These are phyloP conservation scores for Carterocephalus palaemon DNA, from an alignment of 2,888 invertebrate species.

Conservation along the genomic window DNA sequence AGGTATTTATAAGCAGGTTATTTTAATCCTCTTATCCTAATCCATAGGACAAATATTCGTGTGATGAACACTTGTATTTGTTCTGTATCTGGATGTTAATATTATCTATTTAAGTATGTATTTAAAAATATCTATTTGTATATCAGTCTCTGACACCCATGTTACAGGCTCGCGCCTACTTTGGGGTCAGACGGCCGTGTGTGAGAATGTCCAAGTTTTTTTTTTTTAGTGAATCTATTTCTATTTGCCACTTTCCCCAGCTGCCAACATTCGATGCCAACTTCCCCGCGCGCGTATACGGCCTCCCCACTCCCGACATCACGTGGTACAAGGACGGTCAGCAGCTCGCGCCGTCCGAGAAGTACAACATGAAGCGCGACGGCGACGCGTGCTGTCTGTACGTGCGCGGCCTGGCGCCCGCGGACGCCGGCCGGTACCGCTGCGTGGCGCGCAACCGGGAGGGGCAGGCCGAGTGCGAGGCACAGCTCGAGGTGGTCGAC, in stretches of 20 bases:
- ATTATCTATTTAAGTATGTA: too few relatives aligned
- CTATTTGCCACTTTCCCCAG: slow-evolving; percentile 66
- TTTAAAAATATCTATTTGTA: too few relatives aligned
- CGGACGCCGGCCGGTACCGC: slow-evolving; percentile 86
- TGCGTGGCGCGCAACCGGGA: slow-evolving; percentile 89
- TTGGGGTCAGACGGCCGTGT: too few relatives aligned
- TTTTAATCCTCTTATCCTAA: too few relatives aligned
- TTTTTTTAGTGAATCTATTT: too few relatives aligned
- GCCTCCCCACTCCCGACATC: slow-evolving; percentile 90
- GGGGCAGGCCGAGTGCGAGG: slow-evolving; percentile 87
- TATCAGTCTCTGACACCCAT: too few relatives aligned
- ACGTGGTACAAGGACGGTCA: slow-evolving; percentile 92
- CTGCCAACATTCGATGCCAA: slow-evolving; percentile 88
- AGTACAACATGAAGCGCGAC: slow-evolving; percentile 86
- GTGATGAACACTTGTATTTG: too few relatives aligned
- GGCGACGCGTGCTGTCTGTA: slow-evolving; percentile 89
- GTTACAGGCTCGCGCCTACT: too few relatives aligned
- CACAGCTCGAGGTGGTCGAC: slow-evolving; percentile 86
- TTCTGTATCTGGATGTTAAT: too few relatives aligned
- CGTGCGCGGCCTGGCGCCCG: slow-evolving; percentile 82
- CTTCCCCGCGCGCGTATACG: slow-evolving; percentile 88
- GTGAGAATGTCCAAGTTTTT: too few relatives aligned
- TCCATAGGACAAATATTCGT: too few relatives aligned
- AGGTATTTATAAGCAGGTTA: too few relatives aligned
- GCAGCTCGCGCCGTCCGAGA: slow-evolving; percentile 83